A percentile compares a stretch with the other conserved stretches of the same genome.
phyloP scores from a whole-genome alignment of 1,140 invertebrate species.

The Mesaphorura yosii region DNA sequence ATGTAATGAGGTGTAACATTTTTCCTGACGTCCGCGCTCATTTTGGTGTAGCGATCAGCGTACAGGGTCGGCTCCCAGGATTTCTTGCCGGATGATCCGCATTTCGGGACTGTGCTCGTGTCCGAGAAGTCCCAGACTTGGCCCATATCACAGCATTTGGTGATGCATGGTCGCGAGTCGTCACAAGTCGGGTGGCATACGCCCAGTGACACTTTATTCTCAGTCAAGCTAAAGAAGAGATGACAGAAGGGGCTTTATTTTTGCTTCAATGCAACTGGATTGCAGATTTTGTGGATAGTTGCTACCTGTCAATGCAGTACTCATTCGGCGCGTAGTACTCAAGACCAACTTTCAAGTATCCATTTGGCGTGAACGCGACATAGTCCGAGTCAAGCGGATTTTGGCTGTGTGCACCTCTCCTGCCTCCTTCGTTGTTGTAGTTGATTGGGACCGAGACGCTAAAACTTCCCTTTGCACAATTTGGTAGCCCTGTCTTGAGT shows the following conservation, averaged over 20 bases:
- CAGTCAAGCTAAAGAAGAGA: constrained; percentile 7
- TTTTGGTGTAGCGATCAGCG: constrained; percentile 6
- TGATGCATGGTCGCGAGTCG: constrained; percentile 15
- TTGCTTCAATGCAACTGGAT: too few relatives aligned
- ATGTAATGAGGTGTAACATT: constrained; percentile 7
- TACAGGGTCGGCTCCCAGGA: constrained; percentile 21
- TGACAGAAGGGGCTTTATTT: neutral
- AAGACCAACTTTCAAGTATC: neutral
- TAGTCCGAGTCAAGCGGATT: too few relatives aligned
- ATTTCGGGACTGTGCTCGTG: neutral
- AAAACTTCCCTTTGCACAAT: too few relatives aligned
- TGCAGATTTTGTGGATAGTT: too few relatives aligned
- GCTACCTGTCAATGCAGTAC: constrained; percentile 24
- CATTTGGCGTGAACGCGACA: too few relatives aligned
- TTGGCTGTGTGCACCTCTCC: too few relatives aligned
- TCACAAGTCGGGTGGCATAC: constrained; percentile 19
- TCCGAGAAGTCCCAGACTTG: constrained; percentile 19
- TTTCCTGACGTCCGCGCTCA: neutral
- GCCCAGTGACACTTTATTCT: constrained; percentile 2
- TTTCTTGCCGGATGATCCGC: constrained; percentile 11
- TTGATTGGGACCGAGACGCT: too few relatives aligned
- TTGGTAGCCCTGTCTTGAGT: too few relatives aligned
- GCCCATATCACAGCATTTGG: constrained; percentile 24
- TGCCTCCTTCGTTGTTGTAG: too few relatives aligned
- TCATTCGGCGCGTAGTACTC: constrained; percentile 26